Conservation (phyloP, 2,888 invertebrate species). For the Lithophane leautieri region DNA sequence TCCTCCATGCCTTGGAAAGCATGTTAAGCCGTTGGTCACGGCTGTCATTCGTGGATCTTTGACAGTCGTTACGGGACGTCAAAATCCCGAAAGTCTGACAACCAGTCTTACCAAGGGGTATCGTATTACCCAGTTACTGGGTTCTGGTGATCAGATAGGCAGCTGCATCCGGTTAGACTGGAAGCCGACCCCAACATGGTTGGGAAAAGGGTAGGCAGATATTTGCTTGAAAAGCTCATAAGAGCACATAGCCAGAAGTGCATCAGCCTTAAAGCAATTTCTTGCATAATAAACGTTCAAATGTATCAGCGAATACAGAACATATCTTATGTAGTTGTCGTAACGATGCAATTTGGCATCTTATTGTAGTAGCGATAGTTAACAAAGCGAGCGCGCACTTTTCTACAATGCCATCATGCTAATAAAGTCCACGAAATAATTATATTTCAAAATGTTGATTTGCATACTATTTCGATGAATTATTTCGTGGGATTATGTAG, state of each 20-base stretch:
- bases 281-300: conserved; percentile 36
- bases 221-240: background rate
- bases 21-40: too few species aligned
- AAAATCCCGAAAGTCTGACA: too few species aligned
- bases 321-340: conserved; percentile 34
- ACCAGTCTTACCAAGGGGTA: too few species aligned
- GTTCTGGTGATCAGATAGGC: too few species aligned
- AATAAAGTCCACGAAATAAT: conserved; percentile 37
- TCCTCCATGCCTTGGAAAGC: too few species aligned
- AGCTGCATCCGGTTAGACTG: too few species aligned
- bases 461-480: conserved; percentile 31
- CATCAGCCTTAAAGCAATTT: conserved; percentile 12
- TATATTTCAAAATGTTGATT: conserved; percentile 39
- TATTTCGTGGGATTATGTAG: conserved; percentile 21
- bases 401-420: conserved; percentile 49
- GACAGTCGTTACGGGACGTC: too few species aligned
- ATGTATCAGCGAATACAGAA: conserved; percentile 41
- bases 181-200: too few species aligned
- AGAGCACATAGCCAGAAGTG: background rate
- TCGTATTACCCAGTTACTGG: too few species aligned
- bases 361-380: conserved; percentile 37
- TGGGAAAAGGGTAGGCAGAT: too few species aligned
- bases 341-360: conserved; percentile 66
- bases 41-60: too few species aligned
- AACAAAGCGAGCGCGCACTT: conserved; percentile 43